A percentile compares a stretch with the other conserved stretches of the same genome.
Conservation (phyloP, 2,888 invertebrate genomes). For the Pristionchus japonicus region DNA sequence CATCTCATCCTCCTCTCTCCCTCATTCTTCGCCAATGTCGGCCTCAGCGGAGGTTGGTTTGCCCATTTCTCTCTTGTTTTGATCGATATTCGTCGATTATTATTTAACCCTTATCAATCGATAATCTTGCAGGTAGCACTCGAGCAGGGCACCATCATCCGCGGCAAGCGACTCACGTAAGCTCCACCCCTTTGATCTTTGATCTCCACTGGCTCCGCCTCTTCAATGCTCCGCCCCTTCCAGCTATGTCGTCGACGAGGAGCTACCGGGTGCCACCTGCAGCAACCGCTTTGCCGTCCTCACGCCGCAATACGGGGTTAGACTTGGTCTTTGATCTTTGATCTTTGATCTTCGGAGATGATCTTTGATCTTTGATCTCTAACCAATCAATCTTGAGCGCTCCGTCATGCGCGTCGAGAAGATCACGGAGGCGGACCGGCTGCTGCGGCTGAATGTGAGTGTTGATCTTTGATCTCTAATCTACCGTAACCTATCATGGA, state of each 20-base stretch:
- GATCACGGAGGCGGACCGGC: constrained; percentile 9
- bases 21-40: neutral
- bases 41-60: neutral
- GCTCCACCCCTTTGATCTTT: neutral
- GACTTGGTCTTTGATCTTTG: neutral
- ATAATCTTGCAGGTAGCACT: neutral
- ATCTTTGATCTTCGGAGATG: neutral
- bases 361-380: neutral
- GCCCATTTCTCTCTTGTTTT: neutral
- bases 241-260: constrained; percentile 27
- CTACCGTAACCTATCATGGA: neutral
- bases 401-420: constrained; percentile 1
- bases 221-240: neutral
- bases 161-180: constrained; percentile 24
- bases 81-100: neutral
- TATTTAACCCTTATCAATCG: neutral
- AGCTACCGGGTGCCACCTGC: neutral
- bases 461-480: neutral
- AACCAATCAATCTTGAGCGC: neutral
- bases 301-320: constrained; percentile 31
- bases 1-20: no score
- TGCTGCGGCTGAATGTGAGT: neutral
- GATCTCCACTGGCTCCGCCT: neutral
- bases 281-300: neutral
- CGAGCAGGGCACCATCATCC: constrained; percentile 32